These are phyloP conservation scores for Limnephilus rhombicus DNA, from an alignment of 2,888 invertebrate genomes.

Conservation along the genomic window DNA sequence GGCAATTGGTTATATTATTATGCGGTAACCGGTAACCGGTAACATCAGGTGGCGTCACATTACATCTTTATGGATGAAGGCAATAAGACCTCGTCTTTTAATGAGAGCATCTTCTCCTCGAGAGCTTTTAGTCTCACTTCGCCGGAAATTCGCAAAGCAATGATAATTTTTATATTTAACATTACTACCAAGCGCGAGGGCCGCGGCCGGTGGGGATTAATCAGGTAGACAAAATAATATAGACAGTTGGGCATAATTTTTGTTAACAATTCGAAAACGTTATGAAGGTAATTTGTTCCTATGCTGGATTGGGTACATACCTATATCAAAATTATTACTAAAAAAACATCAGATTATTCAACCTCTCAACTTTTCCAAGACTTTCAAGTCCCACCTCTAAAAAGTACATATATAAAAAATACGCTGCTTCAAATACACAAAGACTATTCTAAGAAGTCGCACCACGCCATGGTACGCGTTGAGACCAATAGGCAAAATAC, in stretches of 20 bases:
- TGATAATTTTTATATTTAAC: neutral
- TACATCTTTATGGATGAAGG: constrained; percentile 61
- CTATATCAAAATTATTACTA: neutral
- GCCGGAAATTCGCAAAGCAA: neutral
- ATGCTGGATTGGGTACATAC: neutral
- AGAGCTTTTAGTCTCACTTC: neutral
- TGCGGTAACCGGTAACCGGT: constrained; percentile 19
- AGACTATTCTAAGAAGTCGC: no score
- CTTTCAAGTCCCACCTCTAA: no score
- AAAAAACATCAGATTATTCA: no score
- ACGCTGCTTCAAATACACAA: no score
- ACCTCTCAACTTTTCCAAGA: no score
- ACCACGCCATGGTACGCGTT: no score
- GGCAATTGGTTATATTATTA: constrained; percentile 41
- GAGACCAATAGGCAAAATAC: no score
- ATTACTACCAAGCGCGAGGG: neutral
- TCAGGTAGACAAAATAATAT: neutral
- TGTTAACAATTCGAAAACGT: neutral
- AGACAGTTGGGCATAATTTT: neutral
- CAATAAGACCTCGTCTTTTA: constrained; percentile 53
- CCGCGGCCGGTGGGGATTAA: neutral
- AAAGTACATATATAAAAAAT: no score
- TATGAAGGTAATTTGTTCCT: neutral
- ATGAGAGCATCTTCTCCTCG: neutral
- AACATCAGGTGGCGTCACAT: constrained; percentile 53